These are phyloP conservation scores for Pachycephala philippinensis DNA, from an alignment of 2,113 vertebrate genomes.

Conservation along the genomic window DNA sequence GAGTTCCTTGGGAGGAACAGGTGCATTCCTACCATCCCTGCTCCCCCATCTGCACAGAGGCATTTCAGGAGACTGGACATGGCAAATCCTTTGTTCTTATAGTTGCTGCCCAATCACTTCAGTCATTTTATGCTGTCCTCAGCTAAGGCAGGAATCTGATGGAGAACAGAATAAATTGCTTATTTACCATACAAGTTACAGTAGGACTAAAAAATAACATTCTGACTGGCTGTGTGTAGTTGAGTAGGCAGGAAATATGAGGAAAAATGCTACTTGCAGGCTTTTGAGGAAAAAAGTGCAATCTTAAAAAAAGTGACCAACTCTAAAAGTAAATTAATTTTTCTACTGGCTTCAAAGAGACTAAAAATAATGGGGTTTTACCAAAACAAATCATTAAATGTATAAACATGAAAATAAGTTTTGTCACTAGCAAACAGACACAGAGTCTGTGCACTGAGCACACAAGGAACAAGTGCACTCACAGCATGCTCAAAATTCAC, in stretches of 20 bases:
- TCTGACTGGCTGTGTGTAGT: background rate
- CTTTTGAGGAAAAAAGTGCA: background rate
- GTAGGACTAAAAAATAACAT: background rate
- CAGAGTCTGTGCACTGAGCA: background rate
- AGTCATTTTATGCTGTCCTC: background rate
- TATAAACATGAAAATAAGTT: background rate
- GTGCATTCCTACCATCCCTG: background rate
- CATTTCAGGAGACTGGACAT: background rate
- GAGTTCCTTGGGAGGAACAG: background rate
- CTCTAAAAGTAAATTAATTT: background rate
- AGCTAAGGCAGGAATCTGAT: background rate
- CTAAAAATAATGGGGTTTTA: background rate
- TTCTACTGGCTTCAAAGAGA: background rate
- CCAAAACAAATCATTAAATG: background rate
- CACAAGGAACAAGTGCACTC: background rate
- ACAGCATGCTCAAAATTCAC: background rate
- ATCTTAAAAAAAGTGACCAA: background rate
- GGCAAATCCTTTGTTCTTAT: background rate
- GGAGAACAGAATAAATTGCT: background rate
- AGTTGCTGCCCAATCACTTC: background rate
- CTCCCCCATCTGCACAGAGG: background rate
- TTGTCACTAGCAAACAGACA: background rate
- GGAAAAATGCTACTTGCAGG: background rate
- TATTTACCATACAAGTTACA: background rate
- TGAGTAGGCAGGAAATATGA: background rate